A percentile compares a stretch with the other conserved stretches of the same genome.
phyloP scores from a whole-genome alignment of 2,888 invertebrate genomes.

The Melitaea athalia region DNA sequence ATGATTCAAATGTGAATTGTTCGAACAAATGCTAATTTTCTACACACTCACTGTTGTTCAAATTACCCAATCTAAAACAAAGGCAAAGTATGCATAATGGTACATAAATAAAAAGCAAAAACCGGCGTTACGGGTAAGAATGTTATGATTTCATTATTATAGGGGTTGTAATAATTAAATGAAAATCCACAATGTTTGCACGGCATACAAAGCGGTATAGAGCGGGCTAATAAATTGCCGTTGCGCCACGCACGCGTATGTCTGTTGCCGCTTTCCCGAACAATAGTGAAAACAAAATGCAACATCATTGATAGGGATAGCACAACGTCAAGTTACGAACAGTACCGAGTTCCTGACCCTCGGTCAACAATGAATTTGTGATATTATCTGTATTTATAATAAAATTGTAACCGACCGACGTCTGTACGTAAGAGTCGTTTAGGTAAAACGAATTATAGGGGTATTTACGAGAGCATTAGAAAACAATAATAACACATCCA shows the following conservation, averaged over 20 bases:
- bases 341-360: not conserved
- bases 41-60: slow-evolving; percentile 18
- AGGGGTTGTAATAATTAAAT: slow-evolving; percentile 55
- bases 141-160: slow-evolving; percentile 46
- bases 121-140: slow-evolving; percentile 32
- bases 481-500: too few species aligned
- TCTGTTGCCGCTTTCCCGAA: slow-evolving; percentile 41
- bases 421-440: too few species aligned
- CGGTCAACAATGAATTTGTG: slow-evolving; percentile 1
- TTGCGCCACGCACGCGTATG: slow-evolving; percentile 38
- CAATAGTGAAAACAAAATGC: slow-evolving; percentile 57
- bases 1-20: not conserved
- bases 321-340: slow-evolving; percentile 6
- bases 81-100: slow-evolving; percentile 22
- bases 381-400: not conserved
- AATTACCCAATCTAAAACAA: slow-evolving; percentile 19
- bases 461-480: too few species aligned
- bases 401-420: too few species aligned
- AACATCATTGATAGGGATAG: slow-evolving; percentile 45
- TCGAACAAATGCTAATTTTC: slow-evolving; percentile 16
- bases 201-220: slow-evolving; percentile 46
- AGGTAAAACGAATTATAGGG: too few species aligned
- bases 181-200: slow-evolving; percentile 58
- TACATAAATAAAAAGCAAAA: slow-evolving; percentile 29
- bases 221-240: slow-evolving; percentile 53